Conservation (phyloP, 64 coral and sea anemone species). For the Cladopsammia gracilis region DNA sequence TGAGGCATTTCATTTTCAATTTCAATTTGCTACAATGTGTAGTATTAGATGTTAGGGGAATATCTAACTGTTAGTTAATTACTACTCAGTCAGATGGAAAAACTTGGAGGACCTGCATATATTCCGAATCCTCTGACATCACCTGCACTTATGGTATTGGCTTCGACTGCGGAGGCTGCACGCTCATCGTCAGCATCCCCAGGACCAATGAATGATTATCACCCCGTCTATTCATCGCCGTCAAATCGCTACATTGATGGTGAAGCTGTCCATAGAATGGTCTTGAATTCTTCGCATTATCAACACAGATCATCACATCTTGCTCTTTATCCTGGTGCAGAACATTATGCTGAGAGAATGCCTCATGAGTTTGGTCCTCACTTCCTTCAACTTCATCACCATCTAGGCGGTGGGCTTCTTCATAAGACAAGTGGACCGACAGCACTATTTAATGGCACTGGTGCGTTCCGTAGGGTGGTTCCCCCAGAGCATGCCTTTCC, state of each 20-base stretch:
- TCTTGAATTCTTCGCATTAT: slow-evolving; percentile 83
- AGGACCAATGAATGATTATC: slow-evolving; percentile 91
- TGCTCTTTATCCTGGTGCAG: slow-evolving; percentile 82
- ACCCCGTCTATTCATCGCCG: slow-evolving; percentile 87
- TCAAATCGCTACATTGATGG: slow-evolving; percentile 85
- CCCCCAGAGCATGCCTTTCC: slow-evolving; percentile 91
- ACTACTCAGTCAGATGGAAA: slow-evolving; percentile 85
- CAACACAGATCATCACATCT: slow-evolving; percentile 87
- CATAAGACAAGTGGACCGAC: slow-evolving; percentile 87
- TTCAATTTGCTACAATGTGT: neutral
- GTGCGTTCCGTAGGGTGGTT: slow-evolving; percentile 86
- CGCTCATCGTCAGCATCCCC: slow-evolving; percentile 81
- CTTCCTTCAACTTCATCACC: slow-evolving; percentile 88
- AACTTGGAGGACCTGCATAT: slow-evolving; percentile 81
- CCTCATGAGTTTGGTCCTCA: slow-evolving; percentile 85
- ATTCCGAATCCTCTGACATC: slow-evolving; percentile 92
- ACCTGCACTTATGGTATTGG: slow-evolving; percentile 95
- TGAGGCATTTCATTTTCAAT: neutral
- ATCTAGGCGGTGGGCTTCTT: slow-evolving; percentile 78
- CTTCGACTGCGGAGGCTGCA: slow-evolving; percentile 93
- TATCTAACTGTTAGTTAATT: neutral
- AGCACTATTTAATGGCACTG: slow-evolving; percentile 85
- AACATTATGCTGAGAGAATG: slow-evolving; percentile 88
- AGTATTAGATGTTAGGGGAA: too few species aligned
- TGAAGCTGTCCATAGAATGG: slow-evolving; percentile 90